A percentile compares a stretch with the other conserved stretches of the same genome.
Conservation (phyloP, 2,888 invertebrate genomes). For the Cantharis rufa region DNA sequence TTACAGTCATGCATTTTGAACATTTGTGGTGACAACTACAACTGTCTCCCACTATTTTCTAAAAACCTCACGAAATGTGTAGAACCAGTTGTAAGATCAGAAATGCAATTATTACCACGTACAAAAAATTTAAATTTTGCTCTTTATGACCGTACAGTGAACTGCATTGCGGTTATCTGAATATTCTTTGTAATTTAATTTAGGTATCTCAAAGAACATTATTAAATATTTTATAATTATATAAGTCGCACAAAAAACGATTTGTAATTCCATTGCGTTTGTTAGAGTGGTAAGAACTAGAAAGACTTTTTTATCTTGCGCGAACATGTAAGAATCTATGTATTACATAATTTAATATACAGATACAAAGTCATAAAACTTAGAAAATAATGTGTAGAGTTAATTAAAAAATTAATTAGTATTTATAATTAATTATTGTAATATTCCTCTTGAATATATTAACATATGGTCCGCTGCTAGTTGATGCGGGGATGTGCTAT, state of each 20-base stretch:
- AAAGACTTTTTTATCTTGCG: background rate
- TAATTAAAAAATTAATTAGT: constrained; percentile 13
- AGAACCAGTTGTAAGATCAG: background rate
- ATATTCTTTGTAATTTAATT: background rate
- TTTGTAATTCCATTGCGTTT: background rate
- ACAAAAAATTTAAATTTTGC: background rate
- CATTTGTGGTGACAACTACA: constrained; percentile 30
- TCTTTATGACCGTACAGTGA: background rate
- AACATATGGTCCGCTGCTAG: constrained; percentile 35
- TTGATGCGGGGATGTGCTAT: constrained; percentile 42
- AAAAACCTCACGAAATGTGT: background rate
- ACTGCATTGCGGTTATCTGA: background rate
- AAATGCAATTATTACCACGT: background rate
- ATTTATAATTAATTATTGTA: constrained; percentile 20
- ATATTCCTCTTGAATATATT: constrained; percentile 20
- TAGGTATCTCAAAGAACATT: background rate
- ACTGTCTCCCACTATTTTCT: background rate
- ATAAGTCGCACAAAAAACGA: background rate
- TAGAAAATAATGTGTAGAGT: background rate
- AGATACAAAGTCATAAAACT: background rate
- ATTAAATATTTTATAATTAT: background rate
- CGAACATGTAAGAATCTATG: background rate
- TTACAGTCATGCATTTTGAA: constrained; percentile 38
- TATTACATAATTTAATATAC: background rate
- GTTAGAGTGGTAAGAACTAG: background rate